These are phyloP conservation scores for Philereme vetulata DNA, from an alignment of 2,888 invertebrate species.

Conservation along the genomic window DNA sequence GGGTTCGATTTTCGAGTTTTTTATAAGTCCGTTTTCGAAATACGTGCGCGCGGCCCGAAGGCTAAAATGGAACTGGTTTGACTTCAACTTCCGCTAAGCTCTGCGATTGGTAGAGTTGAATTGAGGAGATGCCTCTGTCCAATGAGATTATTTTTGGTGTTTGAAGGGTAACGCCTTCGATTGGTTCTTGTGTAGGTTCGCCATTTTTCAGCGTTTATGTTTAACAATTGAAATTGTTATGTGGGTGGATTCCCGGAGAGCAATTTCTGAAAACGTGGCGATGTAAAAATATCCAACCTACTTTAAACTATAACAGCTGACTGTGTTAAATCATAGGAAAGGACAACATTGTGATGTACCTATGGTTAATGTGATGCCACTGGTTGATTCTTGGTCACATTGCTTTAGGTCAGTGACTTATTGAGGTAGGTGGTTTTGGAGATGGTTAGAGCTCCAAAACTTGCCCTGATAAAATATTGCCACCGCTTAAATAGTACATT, in stretches of 20 bases:
- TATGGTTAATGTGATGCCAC: too few species aligned
- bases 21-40: slow-evolving; percentile 55
- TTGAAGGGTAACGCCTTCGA: slow-evolving; percentile 71
- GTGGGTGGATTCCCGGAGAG: slow-evolving; percentile 65
- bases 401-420: too few species aligned
- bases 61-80: slow-evolving; percentile 80
- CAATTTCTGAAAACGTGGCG: slow-evolving; percentile 57
- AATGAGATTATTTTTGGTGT: slow-evolving; percentile 51
- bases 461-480: too few species aligned
- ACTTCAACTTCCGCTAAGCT: slow-evolving; percentile 64
- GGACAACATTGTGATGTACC: too few species aligned
- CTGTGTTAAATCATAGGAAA: slow-evolving; percentile 58
- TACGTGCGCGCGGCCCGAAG: slow-evolving; percentile 62
- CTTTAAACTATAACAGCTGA: slow-evolving; percentile 65
- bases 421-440: too few species aligned
- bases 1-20: slow-evolving; percentile 48
- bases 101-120: slow-evolving; percentile 63
- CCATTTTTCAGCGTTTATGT: slow-evolving; percentile 77
- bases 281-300: slow-evolving; percentile 59
- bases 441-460: too few species aligned
- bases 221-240: slow-evolving; percentile 74
- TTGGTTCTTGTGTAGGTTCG: slow-evolving; percentile 70
- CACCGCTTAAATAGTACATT: too few species aligned
- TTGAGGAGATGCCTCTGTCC: slow-evolving; percentile 56
- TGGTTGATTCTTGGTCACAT: too few species aligned